A percentile compares a stretch with the other conserved stretches of the same genome.
Conservation (phyloP, 2,888 invertebrate species). For the Cryptocheilus praepositus region DNA sequence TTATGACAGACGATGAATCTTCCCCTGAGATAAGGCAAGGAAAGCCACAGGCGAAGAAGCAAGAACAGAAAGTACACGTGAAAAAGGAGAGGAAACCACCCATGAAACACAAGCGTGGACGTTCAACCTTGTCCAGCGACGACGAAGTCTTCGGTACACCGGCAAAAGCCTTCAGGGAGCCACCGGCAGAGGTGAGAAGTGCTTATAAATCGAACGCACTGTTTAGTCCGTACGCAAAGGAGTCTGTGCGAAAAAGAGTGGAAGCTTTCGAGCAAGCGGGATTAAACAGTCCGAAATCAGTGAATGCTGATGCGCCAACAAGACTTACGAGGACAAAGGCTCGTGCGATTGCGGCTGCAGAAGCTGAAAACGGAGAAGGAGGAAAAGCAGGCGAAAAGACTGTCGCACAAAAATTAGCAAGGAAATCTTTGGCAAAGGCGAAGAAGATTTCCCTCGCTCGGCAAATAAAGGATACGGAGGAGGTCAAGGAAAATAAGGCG, state of each 20-base stretch:
- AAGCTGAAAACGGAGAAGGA: constrained; percentile 31
- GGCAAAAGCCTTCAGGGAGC: constrained; percentile 36
- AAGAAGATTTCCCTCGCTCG: constrained; percentile 66
- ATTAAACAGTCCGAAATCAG: constrained; percentile 64
- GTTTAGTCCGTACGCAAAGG: constrained; percentile 78
- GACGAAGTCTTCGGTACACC: constrained; percentile 60
- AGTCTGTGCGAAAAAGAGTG: constrained; percentile 79
- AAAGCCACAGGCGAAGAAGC: constrained; percentile 5
- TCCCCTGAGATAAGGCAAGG: constrained; percentile 56
- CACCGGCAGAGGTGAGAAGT: constrained; percentile 50
- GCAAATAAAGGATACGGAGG: constrained; percentile 58
- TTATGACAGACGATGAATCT: constrained; percentile 71
- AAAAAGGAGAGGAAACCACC: constrained; percentile 26
- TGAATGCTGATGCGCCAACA: constrained; percentile 59
- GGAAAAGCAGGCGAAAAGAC: constrained; percentile 30
- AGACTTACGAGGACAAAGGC: constrained; percentile 78
- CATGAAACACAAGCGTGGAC: constrained; percentile 36
- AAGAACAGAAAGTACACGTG: constrained; percentile 29
- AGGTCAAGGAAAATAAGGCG: constrained; percentile 68
- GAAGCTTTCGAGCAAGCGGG: constrained; percentile 79
- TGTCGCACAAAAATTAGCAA: constrained; percentile 63
- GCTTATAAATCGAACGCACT: constrained; percentile 69
- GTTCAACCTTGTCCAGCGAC: constrained; percentile 49
- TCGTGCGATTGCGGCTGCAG: constrained; percentile 76
- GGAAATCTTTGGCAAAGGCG: constrained; percentile 68